phyloP scores from a whole-genome alignment of 2,113 vertebrate species.

The Corythornis cristatus region DNA sequence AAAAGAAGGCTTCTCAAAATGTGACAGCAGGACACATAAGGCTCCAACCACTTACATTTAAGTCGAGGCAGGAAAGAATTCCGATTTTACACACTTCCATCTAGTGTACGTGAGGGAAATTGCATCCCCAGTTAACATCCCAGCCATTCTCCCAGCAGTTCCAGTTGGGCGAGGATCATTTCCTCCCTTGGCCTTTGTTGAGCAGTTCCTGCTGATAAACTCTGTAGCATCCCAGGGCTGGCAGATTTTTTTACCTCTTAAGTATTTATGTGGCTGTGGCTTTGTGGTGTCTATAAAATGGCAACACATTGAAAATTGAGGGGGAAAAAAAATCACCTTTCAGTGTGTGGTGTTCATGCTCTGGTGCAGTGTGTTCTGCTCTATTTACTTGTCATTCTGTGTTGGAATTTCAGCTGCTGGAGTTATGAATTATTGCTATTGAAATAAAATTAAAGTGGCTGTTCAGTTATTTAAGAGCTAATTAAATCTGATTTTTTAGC shows the following conservation, averaged over 20 bases:
- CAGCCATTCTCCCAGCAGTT: not conserved
- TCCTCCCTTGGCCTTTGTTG: not conserved
- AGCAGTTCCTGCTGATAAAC: not conserved
- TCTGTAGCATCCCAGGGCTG: not conserved
- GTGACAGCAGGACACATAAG: not conserved
- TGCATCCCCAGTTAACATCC: not conserved
- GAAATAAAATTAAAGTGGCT: slow-evolving; percentile 62
- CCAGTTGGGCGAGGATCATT: not conserved
- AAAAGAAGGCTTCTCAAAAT: not conserved
- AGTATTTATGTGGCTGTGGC: not conserved
- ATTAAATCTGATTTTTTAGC: slow-evolving; percentile 60
- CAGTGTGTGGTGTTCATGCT: not conserved
- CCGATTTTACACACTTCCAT: slow-evolving; percentile 57
- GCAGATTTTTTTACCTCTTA: not conserved
- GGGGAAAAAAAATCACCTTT: slow-evolving; percentile 42
- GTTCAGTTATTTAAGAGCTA: slow-evolving; percentile 61
- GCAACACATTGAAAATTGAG: not conserved
- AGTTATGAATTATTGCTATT: slow-evolving; percentile 51
- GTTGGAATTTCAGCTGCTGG: slow-evolving; percentile 5
- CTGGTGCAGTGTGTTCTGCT: slow-evolving; percentile 36
- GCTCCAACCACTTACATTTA: not conserved
- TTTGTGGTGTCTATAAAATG: slow-evolving; percentile 28
- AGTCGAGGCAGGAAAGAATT: not conserved
- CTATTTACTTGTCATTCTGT: slow-evolving; percentile 42
- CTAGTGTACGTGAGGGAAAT: slow-evolving; percentile 60